Base-by-base conservation (phyloP, 2,113 vertebrate species). In the Catharus fuscescens region DNA sequence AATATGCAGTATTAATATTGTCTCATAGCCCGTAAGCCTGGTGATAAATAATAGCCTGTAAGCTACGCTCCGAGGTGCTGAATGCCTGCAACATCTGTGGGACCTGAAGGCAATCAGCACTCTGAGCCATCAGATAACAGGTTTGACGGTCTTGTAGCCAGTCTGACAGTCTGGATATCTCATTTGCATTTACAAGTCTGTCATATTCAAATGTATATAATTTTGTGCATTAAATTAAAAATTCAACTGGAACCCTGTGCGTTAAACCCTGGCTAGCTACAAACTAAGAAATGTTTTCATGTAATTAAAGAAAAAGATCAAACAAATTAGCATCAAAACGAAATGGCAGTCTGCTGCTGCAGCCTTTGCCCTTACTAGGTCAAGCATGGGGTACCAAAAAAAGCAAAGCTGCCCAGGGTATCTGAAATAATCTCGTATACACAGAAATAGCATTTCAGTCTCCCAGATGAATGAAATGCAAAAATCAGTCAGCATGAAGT, bases 131-230 rank as follows among this genome's bases (percentile, higher is more conserved):
- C 45, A 92, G 88, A 79, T 79, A 91, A 94, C 93, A 94, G 94
- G 94, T 95, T 54, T 95, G 90, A 95, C 31, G 4, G 81, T 71
- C 92, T 59, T 24, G 34, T 52, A 96, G 67, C 79, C 92, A 60
- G 92, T 77, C 87, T 96, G 90, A 92, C 92, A 96, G 95, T 85
- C 94, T 92, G 85, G 82, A 45, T 65, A 47, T 6, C 60, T 64
- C 54, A 90, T 95, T 34, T 96, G 76, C 90, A 93, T 88, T 80
- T 7, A 95, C 62, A 90, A 85, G 66, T 91, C 34, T 77, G 44
- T 47, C 82, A 86, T 59, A 92, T 74, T 94, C 85, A 93, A 82
- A 96, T 32, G 48, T 82, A 90, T 91, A 80, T 57, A 54, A 84
- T 80, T 95, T 52, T 83, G 66, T 47, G 60, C 85, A 78, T 92